Evolutionary conservation across 2,888 invertebrate species (phyloP).

Genomic region (Xanthorhoe designata): DNA sequence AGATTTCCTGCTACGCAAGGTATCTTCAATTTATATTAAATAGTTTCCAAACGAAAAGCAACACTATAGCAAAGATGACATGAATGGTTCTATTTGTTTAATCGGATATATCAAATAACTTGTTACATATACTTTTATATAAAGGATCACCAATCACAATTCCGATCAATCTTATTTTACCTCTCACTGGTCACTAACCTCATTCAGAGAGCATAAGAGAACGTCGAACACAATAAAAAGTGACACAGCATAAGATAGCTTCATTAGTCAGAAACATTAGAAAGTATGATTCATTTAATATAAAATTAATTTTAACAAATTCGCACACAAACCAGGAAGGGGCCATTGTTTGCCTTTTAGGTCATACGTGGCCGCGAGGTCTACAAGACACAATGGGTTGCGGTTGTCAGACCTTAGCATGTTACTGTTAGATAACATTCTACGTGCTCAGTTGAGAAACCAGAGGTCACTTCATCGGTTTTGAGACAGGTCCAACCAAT

Average conservation of each 20-base stretch:
- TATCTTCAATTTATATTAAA: not conserved
- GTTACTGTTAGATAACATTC: conserved; percentile 15
- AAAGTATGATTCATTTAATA: not conserved
- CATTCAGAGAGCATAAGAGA: not conserved
- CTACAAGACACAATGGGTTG: conserved; percentile 25
- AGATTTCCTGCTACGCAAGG: conserved; percentile 18
- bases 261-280: not conserved
- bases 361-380: conserved; percentile 49
- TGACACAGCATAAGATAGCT: not conserved
- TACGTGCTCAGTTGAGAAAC: conserved; percentile 13
- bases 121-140: too few relatives aligned
- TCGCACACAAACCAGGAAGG: conserved; percentile 25
- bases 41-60: not conserved
- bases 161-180: too few relatives aligned
- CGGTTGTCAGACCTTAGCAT: conserved; percentile 29
- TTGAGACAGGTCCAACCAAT: not conserved
- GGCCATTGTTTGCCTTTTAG: conserved; percentile 46
- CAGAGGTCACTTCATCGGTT: conserved; percentile 7
- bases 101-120: too few relatives aligned
- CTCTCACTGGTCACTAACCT: too few relatives aligned
- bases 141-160: too few relatives aligned
- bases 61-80: not conserved
- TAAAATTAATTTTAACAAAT: conserved; percentile 3
- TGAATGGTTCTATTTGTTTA: not conserved
- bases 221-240: not conserved